A percentile compares a stretch with the other conserved stretches of the same genome.
Evolutionary conservation across 2,797 vertebrate genomes (phyloP).

Genomic region (Sciaenops ocellatus): DNA sequence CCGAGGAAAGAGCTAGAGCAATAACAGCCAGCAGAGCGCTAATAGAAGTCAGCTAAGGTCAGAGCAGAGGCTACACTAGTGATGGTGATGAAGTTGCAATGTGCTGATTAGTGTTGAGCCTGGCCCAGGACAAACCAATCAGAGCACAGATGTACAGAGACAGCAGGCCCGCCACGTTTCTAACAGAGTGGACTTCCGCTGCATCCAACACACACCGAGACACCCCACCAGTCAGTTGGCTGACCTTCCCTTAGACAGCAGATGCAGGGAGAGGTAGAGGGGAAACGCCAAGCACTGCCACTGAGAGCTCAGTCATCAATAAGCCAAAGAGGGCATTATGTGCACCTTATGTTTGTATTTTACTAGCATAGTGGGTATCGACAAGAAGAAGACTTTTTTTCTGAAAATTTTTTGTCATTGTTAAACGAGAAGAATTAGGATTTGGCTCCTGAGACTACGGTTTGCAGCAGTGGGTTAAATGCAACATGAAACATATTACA

Average conservation of each 20-base stretch:
- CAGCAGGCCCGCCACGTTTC: constrained; percentile 72
- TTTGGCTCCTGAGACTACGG: not conserved
- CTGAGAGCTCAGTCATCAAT: constrained; percentile 75
- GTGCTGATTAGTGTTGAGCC: constrained; percentile 68
- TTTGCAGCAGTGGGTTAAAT: not conserved
- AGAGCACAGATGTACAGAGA: constrained; percentile 77
- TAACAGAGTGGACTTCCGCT: constrained; percentile 77
- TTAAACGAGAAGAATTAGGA: not conserved
- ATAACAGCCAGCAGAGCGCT: constrained; percentile 50
- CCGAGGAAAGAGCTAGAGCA: constrained; percentile 30
- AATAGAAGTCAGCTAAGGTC: constrained; percentile 68
- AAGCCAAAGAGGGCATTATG: constrained; percentile 37
- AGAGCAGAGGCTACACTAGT: constrained; percentile 43
- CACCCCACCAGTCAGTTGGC: constrained; percentile 80
- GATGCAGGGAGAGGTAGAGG: constrained; percentile 85
- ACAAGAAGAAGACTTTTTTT: not conserved
- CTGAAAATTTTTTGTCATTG: not conserved
- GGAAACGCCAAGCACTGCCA: constrained; percentile 71
- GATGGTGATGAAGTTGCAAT: constrained; percentile 67
- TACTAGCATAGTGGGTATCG: not conserved
- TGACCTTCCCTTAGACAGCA: constrained; percentile 87
- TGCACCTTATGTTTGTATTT: constrained; percentile 34
- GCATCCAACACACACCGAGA: constrained; percentile 65
- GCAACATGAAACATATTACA: not conserved
- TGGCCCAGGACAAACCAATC: constrained; percentile 59